phyloP scores from a whole-genome alignment of 2,888 invertebrate species.

The Xestia sexstrigata region DNA sequence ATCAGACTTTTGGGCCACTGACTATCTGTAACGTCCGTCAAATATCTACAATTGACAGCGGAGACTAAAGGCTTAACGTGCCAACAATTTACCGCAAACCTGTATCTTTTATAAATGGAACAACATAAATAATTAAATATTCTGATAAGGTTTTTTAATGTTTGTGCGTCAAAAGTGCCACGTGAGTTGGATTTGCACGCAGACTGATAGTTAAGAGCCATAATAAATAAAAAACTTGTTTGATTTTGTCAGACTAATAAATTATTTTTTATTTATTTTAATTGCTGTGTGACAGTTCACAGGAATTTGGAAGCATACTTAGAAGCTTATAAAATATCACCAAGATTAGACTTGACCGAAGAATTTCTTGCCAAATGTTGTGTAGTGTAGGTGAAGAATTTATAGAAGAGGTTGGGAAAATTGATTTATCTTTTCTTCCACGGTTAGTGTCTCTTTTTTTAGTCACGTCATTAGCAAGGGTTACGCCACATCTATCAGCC shows the following conservation, averaged over 20 bases:
- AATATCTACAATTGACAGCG: too few relatives aligned
- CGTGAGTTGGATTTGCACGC: background rate
- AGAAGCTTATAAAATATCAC: too few relatives aligned
- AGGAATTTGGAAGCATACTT: too few relatives aligned
- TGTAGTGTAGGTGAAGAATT: background rate
- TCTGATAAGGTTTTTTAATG: constrained; percentile 2
- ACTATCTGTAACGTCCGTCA: too few relatives aligned
- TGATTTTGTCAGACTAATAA: background rate
- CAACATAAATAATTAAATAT: background rate
- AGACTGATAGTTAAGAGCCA: background rate
- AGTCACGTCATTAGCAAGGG: too few relatives aligned
- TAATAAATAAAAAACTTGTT: constrained; percentile 35
- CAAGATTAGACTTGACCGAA: background rate
- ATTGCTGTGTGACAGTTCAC: background rate
- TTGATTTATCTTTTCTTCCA: background rate
- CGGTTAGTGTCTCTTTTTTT: too few relatives aligned
- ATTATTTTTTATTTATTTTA: background rate
- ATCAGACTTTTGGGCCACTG: too few relatives aligned
- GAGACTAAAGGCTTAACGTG: too few relatives aligned
- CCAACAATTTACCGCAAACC: background rate
- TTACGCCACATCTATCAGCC: too few relatives aligned
- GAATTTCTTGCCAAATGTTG: background rate
- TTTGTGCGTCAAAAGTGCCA: background rate
- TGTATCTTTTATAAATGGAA: constrained; percentile 5
- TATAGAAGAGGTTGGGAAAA: background rate